Evolutionary conservation across 2,113 vertebrate genomes (phyloP).

Genomic region (Nothobranchius kuhntae): DNA sequence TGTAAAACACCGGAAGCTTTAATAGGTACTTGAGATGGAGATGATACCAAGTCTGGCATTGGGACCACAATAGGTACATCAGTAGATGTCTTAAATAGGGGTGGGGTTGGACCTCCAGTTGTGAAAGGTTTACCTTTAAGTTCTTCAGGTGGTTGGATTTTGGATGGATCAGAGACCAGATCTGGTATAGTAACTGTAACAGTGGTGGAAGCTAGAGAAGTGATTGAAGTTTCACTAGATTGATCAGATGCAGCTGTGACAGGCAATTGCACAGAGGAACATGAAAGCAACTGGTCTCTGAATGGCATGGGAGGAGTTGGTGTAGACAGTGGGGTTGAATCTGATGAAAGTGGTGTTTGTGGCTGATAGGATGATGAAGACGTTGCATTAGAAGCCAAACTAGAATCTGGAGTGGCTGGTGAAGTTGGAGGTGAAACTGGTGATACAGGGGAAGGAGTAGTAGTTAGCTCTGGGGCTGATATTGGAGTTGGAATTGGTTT

Average conservation of each 20-base stretch:
- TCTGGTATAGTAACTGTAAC: conserved; percentile 66
- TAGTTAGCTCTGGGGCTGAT: conserved; percentile 68
- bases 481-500: conserved; percentile 78
- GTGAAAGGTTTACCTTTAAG: conserved; percentile 24
- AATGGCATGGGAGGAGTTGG: conserved; percentile 65
- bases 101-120: conserved; percentile 17
- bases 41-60: conserved; percentile 72
- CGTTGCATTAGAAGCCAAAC: conserved; percentile 69
- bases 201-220: conserved; percentile 17
- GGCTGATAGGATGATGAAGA: conserved; percentile 66
- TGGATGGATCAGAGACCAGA: conserved; percentile 62
- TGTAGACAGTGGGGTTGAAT: conserved; percentile 69
- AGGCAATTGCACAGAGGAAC: conserved; percentile 16
- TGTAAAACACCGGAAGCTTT: conserved; percentile 44
- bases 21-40: conserved; percentile 58
- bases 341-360: conserved; percentile 70
- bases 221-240: background rate
- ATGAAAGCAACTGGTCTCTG: conserved; percentile 40
- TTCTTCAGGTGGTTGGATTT: conserved; percentile 26
- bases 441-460: conserved; percentile 71
- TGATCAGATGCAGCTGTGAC: conserved; percentile 10
- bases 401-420: conserved; percentile 70
- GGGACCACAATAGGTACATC: conserved; percentile 49
- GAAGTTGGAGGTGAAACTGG: conserved; percentile 67
- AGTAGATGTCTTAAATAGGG: conserved; percentile 5